Evolutionary conservation across 2,797 vertebrate species (phyloP), one percentile per base, ranked within the genome.

Genomic region (Hippoglossus hippoglossus): DNA sequence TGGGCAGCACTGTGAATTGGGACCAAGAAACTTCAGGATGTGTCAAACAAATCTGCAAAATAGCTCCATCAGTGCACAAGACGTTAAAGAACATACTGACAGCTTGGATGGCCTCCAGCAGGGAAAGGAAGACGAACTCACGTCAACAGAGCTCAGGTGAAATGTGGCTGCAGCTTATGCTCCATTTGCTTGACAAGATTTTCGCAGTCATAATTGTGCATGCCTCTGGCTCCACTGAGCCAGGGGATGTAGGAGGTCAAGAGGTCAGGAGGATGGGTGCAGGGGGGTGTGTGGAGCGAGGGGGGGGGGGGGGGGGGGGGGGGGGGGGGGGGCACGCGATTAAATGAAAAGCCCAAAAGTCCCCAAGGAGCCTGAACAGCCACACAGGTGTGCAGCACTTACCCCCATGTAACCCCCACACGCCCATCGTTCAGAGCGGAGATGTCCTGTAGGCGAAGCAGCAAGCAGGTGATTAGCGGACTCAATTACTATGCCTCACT

Each of bases 301-400:
- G 52, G 6, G 12, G 36, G n/a, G n/a, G n/a, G n/a, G n/a, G n/a
- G n/a, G 36, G 9, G 39, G 8, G 11, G 51, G 24, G 47, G 54
- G 59, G 78, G 83, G 67, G 79, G 65, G 86, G 60, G 63, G 89
- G n/a, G 49, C 10, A 49, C 1, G 22, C 15, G 87, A 89, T 88
- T 87, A 84, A 87, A 89, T 68, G 34, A 88, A 85, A 85, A 3
- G 53, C 68, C 78, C 81, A 68, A 81, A 89, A 75, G 53, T 87
- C 79, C 84, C 83, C 59, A 21, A 85, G 81, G 66, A 85, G 80
- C 55, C 52, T 70, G 79, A 7, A 81, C 73, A 56, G 62, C 53
- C 68, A 58, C 49, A 41, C 91, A 94, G 93, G 93, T 94, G 92
- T 91, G 81, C 79, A 54, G 70, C 68, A 57, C 77, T 90, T 86